A percentile compares a stretch with the other conserved stretches of the same genome.
These are phyloP conservation scores for Polyommatus iphigenia DNA, from an alignment of 2,888 invertebrate genomes.

Conservation along the genomic window DNA sequence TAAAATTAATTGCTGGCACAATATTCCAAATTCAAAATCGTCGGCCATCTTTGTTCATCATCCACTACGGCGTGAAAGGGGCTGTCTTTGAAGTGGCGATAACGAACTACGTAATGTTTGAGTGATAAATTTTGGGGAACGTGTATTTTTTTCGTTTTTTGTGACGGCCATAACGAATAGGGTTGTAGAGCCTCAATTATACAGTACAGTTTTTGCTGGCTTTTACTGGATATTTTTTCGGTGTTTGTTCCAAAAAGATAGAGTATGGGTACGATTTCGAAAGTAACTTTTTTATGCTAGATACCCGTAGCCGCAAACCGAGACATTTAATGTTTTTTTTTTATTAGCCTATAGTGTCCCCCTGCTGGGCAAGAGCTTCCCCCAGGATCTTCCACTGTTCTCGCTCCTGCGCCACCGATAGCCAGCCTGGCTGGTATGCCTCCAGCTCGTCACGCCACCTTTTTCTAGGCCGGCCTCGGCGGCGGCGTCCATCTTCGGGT, in stretches of 20 bases:
- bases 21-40: slow-evolving; percentile 54
- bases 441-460: no score
- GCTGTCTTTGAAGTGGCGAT: slow-evolving; percentile 45
- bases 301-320: neutral
- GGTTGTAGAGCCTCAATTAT: slow-evolving; percentile 37
- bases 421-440: no score
- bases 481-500: no score
- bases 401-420: no score
- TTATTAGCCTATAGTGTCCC: no score
- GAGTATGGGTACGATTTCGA: neutral
- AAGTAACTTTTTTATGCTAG: neutral
- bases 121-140: slow-evolving; percentile 50
- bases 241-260: slow-evolving; percentile 1
- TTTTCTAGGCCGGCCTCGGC: no score
- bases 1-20: slow-evolving; percentile 60
- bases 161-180: slow-evolving; percentile 55
- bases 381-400: no score
- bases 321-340: no score
- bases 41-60: slow-evolving; percentile 45
- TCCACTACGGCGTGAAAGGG: slow-evolving; percentile 47
- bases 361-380: no score
- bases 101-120: slow-evolving; percentile 56
- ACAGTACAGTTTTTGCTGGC: neutral
- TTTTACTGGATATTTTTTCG: slow-evolving; percentile 10
- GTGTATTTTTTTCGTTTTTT: slow-evolving; percentile 53